A percentile compares a stretch with the other conserved stretches of the same genome.
These are phyloP conservation scores for Gymnocephalus cernua DNA, from an alignment of 2,113 vertebrate species.

Conservation along the genomic window DNA sequence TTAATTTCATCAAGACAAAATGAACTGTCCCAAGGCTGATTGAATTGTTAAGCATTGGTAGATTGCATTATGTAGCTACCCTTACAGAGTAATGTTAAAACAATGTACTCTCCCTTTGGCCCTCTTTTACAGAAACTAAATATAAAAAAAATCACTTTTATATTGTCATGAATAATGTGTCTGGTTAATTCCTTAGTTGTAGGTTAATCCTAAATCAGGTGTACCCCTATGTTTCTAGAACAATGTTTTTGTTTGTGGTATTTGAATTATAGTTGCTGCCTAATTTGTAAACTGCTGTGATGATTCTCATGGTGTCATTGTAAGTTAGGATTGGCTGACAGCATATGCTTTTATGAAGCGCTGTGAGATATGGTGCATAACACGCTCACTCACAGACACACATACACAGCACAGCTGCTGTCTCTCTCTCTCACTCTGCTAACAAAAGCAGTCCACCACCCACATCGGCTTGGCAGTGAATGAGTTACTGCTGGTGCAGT, in stretches of 20 bases:
- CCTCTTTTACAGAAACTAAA: not conserved
- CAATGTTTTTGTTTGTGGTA: not conserved
- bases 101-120: not conserved
- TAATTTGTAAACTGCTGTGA: not conserved
- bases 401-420: not conserved
- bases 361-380: constrained; percentile 39
- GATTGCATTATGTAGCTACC: not conserved
- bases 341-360: constrained; percentile 33
- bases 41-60: not conserved
- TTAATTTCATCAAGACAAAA: not conserved
- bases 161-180: not conserved
- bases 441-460: constrained; percentile 36
- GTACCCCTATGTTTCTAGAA: not conserved
- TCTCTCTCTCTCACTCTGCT: constrained; percentile 1
- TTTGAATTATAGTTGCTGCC: not conserved
- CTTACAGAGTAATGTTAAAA: not conserved
- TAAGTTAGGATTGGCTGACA: not conserved
- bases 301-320: not conserved
- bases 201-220: not conserved
- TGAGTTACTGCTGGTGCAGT: constrained; percentile 73
- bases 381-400: not conserved
- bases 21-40: not conserved
- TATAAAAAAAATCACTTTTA: not conserved
- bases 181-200: not conserved
- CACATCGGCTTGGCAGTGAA: constrained; percentile 54